These are phyloP conservation scores for Caenorhabditis sp. DNA, from an alignment of 2,888 invertebrate genomes.

Conservation along the genomic window DNA sequence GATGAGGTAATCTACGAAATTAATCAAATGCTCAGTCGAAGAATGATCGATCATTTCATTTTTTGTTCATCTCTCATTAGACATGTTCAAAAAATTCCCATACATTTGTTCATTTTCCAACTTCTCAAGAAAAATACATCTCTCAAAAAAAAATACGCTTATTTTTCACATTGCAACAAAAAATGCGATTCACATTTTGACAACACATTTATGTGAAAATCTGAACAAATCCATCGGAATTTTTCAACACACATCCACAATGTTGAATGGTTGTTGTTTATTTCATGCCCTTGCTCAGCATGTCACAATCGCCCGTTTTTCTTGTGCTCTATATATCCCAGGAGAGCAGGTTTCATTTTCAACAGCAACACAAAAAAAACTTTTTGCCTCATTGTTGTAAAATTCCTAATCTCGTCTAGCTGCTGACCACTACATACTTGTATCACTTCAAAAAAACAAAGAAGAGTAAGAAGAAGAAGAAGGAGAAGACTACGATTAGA, in stretches of 20 bases:
- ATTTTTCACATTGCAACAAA: too few relatives aligned
- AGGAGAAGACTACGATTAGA: neutral
- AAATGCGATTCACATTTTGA: neutral
- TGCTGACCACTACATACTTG: conserved; percentile 1
- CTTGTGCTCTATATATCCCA: neutral
- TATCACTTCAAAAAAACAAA: too few relatives aligned
- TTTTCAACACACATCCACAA: neutral
- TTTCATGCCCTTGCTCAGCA: neutral
- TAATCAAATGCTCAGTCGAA: too few relatives aligned
- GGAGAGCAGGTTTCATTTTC: neutral
- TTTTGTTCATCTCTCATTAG: too few relatives aligned
- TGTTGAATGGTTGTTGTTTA: neutral
- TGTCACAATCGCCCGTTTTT: neutral
- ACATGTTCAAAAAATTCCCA: too few relatives aligned
- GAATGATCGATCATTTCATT: too few relatives aligned
- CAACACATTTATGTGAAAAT: neutral
- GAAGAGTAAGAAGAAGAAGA: too few relatives aligned
- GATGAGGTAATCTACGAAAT: too few relatives aligned
- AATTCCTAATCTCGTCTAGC: conserved; percentile 7
- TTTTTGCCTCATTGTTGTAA: conserved; percentile 4
- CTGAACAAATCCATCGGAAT: neutral
- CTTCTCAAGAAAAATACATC: too few relatives aligned
- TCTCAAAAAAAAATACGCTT: too few relatives aligned
- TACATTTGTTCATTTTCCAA: too few relatives aligned
- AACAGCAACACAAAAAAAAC: conserved; percentile 7